Evolutionary conservation across 1,140 invertebrate species (phyloP), one percentile per base, ranked within the genome.

Genomic region (Lordiphosa clarofinis): DNA sequence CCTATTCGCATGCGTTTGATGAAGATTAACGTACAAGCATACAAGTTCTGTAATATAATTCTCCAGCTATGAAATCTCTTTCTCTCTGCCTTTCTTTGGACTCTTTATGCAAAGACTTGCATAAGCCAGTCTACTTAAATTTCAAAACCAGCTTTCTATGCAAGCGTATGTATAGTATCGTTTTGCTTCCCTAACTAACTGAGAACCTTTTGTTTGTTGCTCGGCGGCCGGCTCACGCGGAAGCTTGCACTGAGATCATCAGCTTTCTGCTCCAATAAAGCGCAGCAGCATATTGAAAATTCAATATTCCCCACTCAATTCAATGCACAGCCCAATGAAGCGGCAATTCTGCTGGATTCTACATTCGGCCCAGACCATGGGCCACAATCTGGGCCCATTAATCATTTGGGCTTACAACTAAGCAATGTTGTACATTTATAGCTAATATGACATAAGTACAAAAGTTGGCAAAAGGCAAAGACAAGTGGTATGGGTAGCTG

Each of bases 361-460:
- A 19, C 19, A 19, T 19, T 19, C 19, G 19, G 19, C 19, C 19
- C 47, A 54, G 56, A 42, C 62, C 59, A 54, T 44, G 39, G 44
- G 12, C 15, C 43, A 44, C 60, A 56, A 64, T 76, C 63, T 56
- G 61, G 63, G 40, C 31, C 76, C 76, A 82, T 82, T 82, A 82
- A 82, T 82, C 76, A 82, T 46, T 82, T 64, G 58, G 61, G 43
- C 48, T 69, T 56, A 55, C 50, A 62, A 48, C 53, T 69, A 75
- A 71, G 68, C 57, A 61, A 69, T 69, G 79, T 82, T 82, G 73
- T 73, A 78, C 78, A 73, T 84, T 73, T 82, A 70, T 78, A 59
- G 59, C 79, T 82, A 82, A 82, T 82, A 73, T 82, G 78, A 82
- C 78, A 82, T 82, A 82, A 82, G 73, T 82, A 84, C 78, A 84